phyloP scores from a whole-genome alignment of 2,113 vertebrate species.

The Tichodroma muraria region DNA sequence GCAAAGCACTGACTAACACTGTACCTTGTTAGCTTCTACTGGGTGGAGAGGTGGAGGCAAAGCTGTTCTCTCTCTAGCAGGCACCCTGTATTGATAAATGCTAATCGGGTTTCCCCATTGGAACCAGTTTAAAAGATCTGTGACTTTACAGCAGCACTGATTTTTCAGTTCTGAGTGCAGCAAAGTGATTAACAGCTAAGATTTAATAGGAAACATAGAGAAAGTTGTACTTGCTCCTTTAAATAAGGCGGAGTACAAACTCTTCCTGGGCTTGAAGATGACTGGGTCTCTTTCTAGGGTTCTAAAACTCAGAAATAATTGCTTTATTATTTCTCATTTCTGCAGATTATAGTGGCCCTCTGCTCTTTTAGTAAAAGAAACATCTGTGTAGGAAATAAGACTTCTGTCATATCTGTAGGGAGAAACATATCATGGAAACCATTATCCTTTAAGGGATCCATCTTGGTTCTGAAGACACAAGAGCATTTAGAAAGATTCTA shows the following conservation, averaged over 20 bases:
- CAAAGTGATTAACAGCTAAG: conserved; percentile 5
- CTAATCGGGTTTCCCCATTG: background rate
- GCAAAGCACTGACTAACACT: background rate
- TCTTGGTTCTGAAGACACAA: background rate
- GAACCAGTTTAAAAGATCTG: background rate
- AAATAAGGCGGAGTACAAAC: background rate
- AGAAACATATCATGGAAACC: background rate
- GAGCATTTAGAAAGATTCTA: background rate
- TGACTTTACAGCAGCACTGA: background rate
- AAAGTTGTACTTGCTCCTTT: background rate
- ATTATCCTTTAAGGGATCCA: background rate
- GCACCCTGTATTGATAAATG: background rate
- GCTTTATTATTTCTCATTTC: conserved; percentile 1
- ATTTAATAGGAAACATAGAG: background rate
- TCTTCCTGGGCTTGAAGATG: background rate
- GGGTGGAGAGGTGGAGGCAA: background rate
- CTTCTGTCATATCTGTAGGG: background rate
- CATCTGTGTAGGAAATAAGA: background rate
- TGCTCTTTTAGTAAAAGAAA: background rate
- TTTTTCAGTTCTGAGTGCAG: background rate
- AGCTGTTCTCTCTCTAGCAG: background rate
- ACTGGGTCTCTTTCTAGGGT: background rate
- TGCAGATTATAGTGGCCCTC: background rate
- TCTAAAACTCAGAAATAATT: background rate
- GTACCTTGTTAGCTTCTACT: background rate